Evolutionary conservation across 2,888 invertebrate genomes (phyloP), one percentile per base, ranked within the genome.

Genomic region (Netelia inedita): DNA sequence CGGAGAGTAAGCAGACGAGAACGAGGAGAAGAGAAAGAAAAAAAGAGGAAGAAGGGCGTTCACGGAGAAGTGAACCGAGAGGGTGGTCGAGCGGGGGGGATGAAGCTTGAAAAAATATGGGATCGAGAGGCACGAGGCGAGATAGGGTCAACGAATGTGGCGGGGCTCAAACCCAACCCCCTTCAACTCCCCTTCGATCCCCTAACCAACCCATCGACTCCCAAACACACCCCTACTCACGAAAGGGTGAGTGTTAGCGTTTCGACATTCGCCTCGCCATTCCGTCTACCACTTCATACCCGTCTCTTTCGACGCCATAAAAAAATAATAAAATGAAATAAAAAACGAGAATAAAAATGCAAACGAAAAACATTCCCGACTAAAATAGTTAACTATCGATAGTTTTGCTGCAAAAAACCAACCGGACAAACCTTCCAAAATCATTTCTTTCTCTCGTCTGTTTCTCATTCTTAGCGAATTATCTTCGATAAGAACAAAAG

Each of bases 61-160:
- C 57, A 50, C 35, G 71, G 46, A n/a, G 65, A 79, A 75, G 83
- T 61, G 71, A 71, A 69, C 73, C 75, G 79, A 82, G 61, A 79
- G 72, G 79, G 63, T 71, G 78, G 69, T 69, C 78, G 69, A 69
- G 78, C 66, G 79, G 79, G 61, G 10, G 71, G 71, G 72, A 57
- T 57, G 79, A 73, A 87, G 87, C 86, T 88, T 86, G 87, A 88
- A 88, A 89, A 88, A 88, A 87, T 88, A 88, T 89, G 89, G 89
- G 89, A 90, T 89, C 89, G 89, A 89, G 88, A 86, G 88, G 87
- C 88, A 87, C 85, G 78, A 87, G 88, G 89, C 89, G 88, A 87
- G 87, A 90, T 90, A 87, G 87, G 85, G 88, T 87, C 88, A 85
- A 89, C 89, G 88, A 89, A 88, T 87, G 89, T 88, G 88, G 85